These are phyloP conservation scores for Pelvicachromis taeniatus DNA, from an alignment of 2,113 vertebrate genomes.

Conservation along the genomic window DNA sequence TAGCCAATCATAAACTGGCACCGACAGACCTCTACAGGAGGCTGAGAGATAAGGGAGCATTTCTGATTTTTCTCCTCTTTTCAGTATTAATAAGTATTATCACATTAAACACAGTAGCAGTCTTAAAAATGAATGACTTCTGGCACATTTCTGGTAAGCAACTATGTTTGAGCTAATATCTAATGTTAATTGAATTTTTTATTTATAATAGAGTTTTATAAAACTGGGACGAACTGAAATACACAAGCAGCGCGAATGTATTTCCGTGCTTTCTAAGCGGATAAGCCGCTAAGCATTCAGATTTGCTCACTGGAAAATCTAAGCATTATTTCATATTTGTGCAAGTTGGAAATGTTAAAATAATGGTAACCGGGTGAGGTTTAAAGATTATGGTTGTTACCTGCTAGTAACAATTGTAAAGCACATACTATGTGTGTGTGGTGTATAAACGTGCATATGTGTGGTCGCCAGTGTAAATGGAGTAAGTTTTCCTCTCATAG, in stretches of 20 bases:
- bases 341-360: neutral
- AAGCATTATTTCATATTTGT: neutral
- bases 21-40: neutral
- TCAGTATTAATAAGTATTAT: neutral
- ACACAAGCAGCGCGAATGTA: neutral
- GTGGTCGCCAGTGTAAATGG: neutral
- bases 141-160: neutral
- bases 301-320: neutral
- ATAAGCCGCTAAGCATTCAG: neutral
- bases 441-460: neutral
- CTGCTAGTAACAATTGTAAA: neutral
- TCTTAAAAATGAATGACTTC: neutral
- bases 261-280: neutral
- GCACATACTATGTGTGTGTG: neutral
- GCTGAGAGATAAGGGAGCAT: neutral
- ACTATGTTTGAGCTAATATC: neutral
- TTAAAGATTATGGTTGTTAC: neutral
- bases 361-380: neutral
- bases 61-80: neutral
- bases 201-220: neutral
- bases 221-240: neutral
- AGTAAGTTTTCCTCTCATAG: neutral
- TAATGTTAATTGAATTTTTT: neutral
- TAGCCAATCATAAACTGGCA: neutral
- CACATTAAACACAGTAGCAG: neutral